These are phyloP conservation scores for Acleris sparsana DNA, from an alignment of 2,888 invertebrate species.

Conservation along the genomic window DNA sequence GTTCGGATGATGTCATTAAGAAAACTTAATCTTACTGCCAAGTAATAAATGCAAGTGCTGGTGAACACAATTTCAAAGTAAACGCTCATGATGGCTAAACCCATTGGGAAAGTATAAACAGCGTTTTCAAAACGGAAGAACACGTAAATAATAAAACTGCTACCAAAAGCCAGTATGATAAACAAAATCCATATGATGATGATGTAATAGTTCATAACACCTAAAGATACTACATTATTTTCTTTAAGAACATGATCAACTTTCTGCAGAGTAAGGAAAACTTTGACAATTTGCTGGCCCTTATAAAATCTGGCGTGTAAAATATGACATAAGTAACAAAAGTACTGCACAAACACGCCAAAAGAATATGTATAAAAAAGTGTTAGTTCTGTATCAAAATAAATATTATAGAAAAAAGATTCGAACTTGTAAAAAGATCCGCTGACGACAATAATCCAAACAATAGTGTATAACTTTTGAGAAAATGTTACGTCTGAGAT, in stretches of 20 bases:
- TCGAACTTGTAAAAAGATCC: constrained; percentile 40
- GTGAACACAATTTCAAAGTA: constrained; percentile 46
- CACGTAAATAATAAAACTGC: constrained; percentile 40
- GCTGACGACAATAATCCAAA: constrained; percentile 42
- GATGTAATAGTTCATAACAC: constrained; percentile 24
- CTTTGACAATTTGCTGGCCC: constrained; percentile 38
- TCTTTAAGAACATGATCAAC: constrained; percentile 41
- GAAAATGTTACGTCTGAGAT: constrained; percentile 36
- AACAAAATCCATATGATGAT: constrained; percentile 38
- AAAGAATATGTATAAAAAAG: constrained; percentile 28
- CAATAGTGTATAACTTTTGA: constrained; percentile 45
- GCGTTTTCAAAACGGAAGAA: constrained; percentile 40
- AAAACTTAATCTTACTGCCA: constrained; percentile 43
- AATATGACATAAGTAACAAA: constrained; percentile 42
- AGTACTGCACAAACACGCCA: constrained; percentile 39
- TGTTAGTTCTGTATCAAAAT: constrained; percentile 27
- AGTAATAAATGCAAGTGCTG: constrained; percentile 44
- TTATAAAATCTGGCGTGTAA: constrained; percentile 43
- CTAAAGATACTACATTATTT: constrained; percentile 8
- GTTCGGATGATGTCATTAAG: constrained; percentile 44
- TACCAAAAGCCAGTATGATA: constrained; percentile 37
- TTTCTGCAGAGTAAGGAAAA: constrained; percentile 46
- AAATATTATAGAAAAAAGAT: constrained; percentile 40
- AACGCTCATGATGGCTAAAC: constrained; percentile 36
- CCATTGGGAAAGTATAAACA: constrained; percentile 37